phyloP scores from a whole-genome alignment of 2,888 invertebrate genomes.

The Deilephila elpenor region DNA sequence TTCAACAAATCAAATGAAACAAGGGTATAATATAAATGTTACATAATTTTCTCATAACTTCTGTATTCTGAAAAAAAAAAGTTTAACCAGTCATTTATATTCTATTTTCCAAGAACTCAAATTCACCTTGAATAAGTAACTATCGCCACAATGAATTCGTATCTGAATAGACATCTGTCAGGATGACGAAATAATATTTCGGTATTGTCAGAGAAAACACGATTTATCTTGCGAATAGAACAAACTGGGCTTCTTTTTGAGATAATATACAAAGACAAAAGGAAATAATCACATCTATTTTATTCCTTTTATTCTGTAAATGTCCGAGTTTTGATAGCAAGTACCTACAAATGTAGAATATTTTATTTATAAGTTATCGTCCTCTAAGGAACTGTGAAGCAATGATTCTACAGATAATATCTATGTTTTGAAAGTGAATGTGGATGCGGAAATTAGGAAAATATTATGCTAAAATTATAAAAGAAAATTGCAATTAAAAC shows the following conservation, averaged over 20 bases:
- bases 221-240: not conserved
- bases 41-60: not conserved
- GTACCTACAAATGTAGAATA: too few relatives aligned
- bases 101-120: not conserved
- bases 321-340: not conserved
- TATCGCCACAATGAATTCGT: conserved; percentile 8
- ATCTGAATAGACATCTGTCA: conserved; percentile 11
- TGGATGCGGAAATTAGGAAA: too few relatives aligned
- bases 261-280: not conserved
- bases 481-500: too few relatives aligned
- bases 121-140: conserved; percentile 4
- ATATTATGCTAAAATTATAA: too few relatives aligned
- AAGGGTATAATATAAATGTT: not conserved
- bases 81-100: not conserved
- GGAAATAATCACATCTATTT: not conserved
- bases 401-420: too few relatives aligned
- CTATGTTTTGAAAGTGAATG: too few relatives aligned
- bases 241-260: not conserved
- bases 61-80: not conserved
- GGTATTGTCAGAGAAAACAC: conserved; percentile 2
- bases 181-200: conserved; percentile 1
- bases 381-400: too few relatives aligned
- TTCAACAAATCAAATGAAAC: too few relatives aligned
- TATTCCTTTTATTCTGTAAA: not conserved
- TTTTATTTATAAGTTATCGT: too few relatives aligned